A percentile compares a stretch with the other conserved stretches of the same genome.
Evolutionary conservation across 2,888 invertebrate genomes (phyloP).

Genomic region (Invenusta paracnida): DNA sequence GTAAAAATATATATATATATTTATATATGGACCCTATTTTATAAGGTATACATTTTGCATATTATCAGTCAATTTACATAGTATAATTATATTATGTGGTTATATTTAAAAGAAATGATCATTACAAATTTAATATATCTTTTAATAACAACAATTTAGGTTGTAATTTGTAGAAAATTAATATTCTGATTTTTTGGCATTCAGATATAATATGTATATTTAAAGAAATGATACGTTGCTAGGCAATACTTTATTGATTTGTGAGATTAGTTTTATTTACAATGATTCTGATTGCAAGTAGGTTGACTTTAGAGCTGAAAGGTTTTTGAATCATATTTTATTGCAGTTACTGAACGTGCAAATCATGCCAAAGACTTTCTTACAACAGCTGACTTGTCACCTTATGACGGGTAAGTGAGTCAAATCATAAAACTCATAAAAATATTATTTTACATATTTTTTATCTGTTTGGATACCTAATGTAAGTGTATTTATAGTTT

Average conservation of each 20-base stretch:
- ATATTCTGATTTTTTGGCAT: not conserved
- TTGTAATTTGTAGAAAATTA: not conserved
- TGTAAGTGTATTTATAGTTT: too few species aligned
- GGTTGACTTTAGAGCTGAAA: too few species aligned
- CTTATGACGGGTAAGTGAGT: conserved; percentile 63
- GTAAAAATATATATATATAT: too few species aligned
- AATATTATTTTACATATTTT: too few species aligned
- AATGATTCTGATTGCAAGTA: too few species aligned
- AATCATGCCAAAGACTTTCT: conserved; percentile 74
- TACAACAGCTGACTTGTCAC: conserved; percentile 52
- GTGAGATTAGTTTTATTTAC: not conserved
- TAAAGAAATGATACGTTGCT: not conserved
- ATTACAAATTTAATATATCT: not conserved
- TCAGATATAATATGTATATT: not conserved
- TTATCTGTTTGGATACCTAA: too few species aligned
- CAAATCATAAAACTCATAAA: too few species aligned
- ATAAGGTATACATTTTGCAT: too few species aligned
- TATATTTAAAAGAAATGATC: not conserved
- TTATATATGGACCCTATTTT: too few species aligned
- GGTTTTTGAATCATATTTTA: conserved; percentile 43
- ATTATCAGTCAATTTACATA: not conserved
- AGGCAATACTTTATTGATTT: not conserved
- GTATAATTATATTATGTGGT: not conserved
- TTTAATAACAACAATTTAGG: not conserved
- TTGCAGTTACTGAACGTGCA: conserved; percentile 70